Percentiles rank a stretch among this genome's conserved stretches.
phyloP scores from a whole-genome alignment of 2,797 vertebrate species.

The Meriones psammophilus region DNA sequence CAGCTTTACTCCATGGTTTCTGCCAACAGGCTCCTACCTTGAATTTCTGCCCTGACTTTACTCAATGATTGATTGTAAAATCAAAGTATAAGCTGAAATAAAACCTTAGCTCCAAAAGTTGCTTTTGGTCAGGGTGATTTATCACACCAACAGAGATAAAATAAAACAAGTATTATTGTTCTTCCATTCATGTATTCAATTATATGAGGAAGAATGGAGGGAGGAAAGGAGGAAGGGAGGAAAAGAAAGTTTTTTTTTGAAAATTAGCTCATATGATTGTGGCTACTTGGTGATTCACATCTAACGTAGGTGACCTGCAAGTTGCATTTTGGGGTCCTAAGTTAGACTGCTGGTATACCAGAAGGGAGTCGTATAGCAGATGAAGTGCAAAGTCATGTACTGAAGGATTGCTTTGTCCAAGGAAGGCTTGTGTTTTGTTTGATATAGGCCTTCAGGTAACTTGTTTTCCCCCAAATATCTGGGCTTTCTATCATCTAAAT shows the following conservation, averaged over 20 bases:
- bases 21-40: neutral
- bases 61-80: neutral
- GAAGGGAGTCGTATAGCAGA: neutral
- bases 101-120: neutral
- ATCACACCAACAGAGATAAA: neutral
- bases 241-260: neutral
- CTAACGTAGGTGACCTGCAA: neutral
- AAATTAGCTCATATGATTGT: neutral
- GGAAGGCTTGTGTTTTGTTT: neutral
- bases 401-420: neutral
- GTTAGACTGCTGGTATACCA: neutral
- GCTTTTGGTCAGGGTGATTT: neutral
- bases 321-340: neutral
- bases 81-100: neutral
- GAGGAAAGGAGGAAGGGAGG: too few species aligned
- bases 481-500: neutral
- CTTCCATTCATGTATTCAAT: neutral
- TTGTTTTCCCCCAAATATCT: neutral
- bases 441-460: neutral
- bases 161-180: neutral
- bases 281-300: neutral
- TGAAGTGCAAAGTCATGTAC: neutral
- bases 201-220: neutral
- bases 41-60: neutral
- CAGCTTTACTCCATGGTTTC: neutral